phyloP scores from a whole-genome alignment of 1,140 invertebrate species.

The Physella acuta region DNA sequence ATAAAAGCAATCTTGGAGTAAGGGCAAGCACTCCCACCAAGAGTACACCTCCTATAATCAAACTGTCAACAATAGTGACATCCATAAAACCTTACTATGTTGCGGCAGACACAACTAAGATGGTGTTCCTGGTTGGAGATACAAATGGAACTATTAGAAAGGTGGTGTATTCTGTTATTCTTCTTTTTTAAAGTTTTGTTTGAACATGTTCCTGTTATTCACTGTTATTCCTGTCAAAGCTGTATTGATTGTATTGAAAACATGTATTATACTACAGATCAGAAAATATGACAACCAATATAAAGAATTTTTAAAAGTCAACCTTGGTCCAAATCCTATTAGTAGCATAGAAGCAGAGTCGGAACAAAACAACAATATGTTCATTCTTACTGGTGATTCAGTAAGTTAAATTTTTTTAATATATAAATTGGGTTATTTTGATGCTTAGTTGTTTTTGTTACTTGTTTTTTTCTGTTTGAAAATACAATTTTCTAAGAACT shows the following conservation, averaged over 20 bases:
- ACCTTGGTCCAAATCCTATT: not conserved
- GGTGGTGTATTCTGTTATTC: not conserved
- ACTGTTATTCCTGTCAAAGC: not conserved
- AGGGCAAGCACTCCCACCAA: too few species aligned
- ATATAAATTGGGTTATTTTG: too few species aligned
- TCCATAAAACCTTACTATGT: not conserved
- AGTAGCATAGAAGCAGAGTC: too few species aligned
- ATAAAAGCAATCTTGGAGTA: not conserved
- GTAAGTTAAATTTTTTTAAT: too few species aligned
- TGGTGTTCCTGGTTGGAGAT: slow-evolving; percentile 1
- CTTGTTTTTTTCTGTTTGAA: too few species aligned
- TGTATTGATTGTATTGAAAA: not conserved
- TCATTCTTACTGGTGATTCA: too few species aligned
- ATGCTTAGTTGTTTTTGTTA: too few species aligned
- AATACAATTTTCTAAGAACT: too few species aligned
- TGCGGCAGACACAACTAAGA: too few species aligned
- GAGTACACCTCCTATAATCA: too few species aligned
- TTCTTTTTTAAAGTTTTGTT: not conserved
- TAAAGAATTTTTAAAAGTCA: not conserved
- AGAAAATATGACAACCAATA: not conserved
- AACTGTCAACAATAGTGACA: not conserved
- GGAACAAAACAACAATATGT: too few species aligned
- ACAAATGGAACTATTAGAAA: not conserved
- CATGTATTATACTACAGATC: not conserved
- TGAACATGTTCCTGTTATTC: not conserved